phyloP scores from a whole-genome alignment of 2,113 vertebrate genomes.

The Aegithalos caudatus region DNA sequence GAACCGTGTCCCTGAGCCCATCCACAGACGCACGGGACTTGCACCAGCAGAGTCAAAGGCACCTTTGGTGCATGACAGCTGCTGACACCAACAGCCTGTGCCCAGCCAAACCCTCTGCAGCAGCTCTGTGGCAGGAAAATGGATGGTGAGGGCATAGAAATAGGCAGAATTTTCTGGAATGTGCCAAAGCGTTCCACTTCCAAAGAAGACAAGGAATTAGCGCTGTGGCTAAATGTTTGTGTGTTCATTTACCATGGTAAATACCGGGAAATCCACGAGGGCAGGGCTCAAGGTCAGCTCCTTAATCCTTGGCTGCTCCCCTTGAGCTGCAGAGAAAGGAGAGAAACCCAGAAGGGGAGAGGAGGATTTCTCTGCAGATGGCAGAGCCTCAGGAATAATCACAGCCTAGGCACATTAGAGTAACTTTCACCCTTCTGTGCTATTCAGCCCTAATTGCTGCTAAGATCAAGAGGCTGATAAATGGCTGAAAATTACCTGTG shows the following conservation, averaged over 20 bases:
- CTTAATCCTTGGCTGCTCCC: background rate
- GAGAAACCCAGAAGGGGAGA: background rate
- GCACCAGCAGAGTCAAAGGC: background rate
- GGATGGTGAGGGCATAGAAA: background rate
- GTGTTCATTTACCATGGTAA: background rate
- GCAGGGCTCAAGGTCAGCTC: background rate
- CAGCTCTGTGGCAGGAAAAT: background rate
- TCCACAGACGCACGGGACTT: background rate
- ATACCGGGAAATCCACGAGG: background rate
- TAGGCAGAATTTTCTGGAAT: background rate
- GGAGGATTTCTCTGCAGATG: background rate
- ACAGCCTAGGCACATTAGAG: background rate
- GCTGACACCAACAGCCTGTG: background rate
- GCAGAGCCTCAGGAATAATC: background rate
- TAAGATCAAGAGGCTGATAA: background rate
- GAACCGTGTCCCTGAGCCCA: background rate
- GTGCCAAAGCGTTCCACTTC: background rate
- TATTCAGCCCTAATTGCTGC: background rate
- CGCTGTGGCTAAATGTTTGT: background rate
- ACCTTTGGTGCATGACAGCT: background rate
- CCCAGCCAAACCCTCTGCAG: background rate
- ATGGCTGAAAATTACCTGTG: slow-evolving; percentile 10
- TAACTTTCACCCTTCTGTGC: background rate
- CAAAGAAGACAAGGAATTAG: background rate
- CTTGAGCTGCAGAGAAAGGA: background rate